Base-by-base conservation (phyloP, 2,888 invertebrate species). In the Oxytorus armatus region DNA sequence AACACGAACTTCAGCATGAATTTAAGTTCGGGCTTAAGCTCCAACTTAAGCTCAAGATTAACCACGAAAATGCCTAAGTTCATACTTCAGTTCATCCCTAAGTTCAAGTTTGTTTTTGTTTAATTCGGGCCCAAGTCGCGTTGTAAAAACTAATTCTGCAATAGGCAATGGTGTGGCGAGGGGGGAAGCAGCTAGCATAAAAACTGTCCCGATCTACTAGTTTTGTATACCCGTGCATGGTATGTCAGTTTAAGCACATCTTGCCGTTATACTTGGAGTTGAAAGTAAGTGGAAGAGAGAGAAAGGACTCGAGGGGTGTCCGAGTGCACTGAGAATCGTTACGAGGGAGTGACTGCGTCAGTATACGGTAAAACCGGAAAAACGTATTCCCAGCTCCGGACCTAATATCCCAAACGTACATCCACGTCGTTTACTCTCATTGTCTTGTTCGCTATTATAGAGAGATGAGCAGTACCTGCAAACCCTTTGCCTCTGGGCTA, bases 71-170 rank as follows among this genome's bases (percentile, higher is more conserved):
- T n/a, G n/a, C n/a, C n/a, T n/a, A n/a, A n/a, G n/a, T n/a, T n/a
- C n/a, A n/a, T n/a, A n/a, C n/a, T n/a, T n/a, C n/a, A n/a, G n/a
- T n/a, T n/a, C n/a, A n/a, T n/a, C n/a, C n/a, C n/a, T n/a, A n/a
- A n/a, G n/a, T n/a, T n/a, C n/a, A n/a, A n/a, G n/a, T n/a, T n/a
- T n/a, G n/a, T n/a, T n/a, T n/a, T n/a, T n/a, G n/a, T n/a, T n/a
- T n/a, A n/a, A n/a, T n/a, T n/a, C n/a, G n/a, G n/a, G n/a, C n/a
- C n/a, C n/a, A n/a, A n/a, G n/a, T n/a, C n/a, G 33, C 7, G 44
- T 63, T 47, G 47, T 8, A 25, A 70, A 36, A 63, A 70, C 11
- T 63, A 63, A 65, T 55, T 16, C 16, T 25, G 16, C 49, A 57
- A 75, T 59, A 14, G 44, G 44, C 14, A 23, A 77, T 49, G 49